Evolutionary conservation across 2,797 vertebrate genomes (phyloP).

Genomic region (Psittacula echo): DNA sequence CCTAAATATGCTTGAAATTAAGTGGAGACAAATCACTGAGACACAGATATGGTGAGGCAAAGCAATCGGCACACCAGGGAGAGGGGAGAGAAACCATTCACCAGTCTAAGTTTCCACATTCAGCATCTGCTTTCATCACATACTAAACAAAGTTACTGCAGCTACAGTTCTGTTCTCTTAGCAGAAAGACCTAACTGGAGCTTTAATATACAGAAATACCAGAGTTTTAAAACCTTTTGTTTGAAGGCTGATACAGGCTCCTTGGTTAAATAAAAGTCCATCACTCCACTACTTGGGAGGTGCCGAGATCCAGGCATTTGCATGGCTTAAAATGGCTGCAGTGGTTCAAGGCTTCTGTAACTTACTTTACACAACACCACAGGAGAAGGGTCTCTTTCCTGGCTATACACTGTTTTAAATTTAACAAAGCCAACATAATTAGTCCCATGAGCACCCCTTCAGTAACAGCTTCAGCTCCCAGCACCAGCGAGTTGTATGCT

Average conservation of each 20-base stretch:
- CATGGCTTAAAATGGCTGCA: constrained; percentile 61
- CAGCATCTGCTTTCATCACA: background rate
- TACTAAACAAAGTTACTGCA: background rate
- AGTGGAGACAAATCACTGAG: background rate
- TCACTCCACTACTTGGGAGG: background rate
- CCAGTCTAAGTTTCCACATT: background rate
- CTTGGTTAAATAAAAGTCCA: background rate
- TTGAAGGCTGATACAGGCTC: background rate
- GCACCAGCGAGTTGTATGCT: constrained; percentile 40
- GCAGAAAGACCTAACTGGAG: background rate
- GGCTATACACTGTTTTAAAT: constrained; percentile 57
- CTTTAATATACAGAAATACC: background rate
- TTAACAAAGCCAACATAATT: constrained; percentile 67
- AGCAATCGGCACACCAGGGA: background rate
- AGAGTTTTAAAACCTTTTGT: background rate
- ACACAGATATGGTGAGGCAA: background rate
- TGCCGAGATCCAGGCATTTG: background rate
- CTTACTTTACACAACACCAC: background rate
- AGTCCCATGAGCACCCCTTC: constrained; percentile 64
- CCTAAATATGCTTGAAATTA: constrained; percentile 26
- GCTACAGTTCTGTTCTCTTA: background rate
- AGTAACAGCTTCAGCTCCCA: constrained; percentile 61
- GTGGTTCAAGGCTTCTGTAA: constrained; percentile 33
- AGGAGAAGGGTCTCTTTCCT: constrained; percentile 33
- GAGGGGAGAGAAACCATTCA: background rate